Evolutionary conservation across 1,140 invertebrate genomes (phyloP).

Genomic region (Bactericera cockerelli): DNA sequence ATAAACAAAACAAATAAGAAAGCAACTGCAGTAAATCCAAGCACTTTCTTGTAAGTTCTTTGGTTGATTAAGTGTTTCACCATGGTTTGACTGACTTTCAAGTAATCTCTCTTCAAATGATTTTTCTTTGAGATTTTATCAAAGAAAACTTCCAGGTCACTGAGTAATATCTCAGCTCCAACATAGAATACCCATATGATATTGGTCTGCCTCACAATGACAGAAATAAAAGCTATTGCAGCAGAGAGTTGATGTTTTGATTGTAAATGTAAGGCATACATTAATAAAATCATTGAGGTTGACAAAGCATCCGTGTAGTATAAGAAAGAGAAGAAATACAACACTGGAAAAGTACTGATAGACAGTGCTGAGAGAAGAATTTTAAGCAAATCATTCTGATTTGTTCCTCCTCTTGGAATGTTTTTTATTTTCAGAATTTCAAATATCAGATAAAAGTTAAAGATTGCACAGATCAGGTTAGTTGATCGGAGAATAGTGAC

Average conservation of each 20-base stretch:
- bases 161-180: background rate
- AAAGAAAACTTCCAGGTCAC: background rate
- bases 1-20: constrained; percentile 56
- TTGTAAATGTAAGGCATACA: constrained; percentile 35
- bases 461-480: constrained; percentile 51
- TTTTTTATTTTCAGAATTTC: constrained; percentile 26
- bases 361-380: constrained; percentile 43
- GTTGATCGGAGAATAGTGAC: constrained; percentile 50
- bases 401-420: too few species aligned
- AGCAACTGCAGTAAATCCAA: constrained; percentile 41
- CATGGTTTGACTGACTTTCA: background rate
- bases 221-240: constrained; percentile 12
- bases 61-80: background rate
- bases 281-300: constrained; percentile 53
- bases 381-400: constrained; percentile 25
- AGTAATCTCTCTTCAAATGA: background rate
- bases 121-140: constrained; percentile 5
- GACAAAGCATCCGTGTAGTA: constrained; percentile 89
- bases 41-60: constrained; percentile 1
- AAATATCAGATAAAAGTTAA: constrained; percentile 44
- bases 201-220: constrained; percentile 18
- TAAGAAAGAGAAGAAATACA: constrained; percentile 86
- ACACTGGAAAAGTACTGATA: constrained; percentile 61
- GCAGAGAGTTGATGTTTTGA: constrained; percentile 11
- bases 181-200: constrained; percentile 17